Base-by-base conservation (phyloP, 2,888 invertebrate genomes). In the Auanema freiburgensis region DNA sequence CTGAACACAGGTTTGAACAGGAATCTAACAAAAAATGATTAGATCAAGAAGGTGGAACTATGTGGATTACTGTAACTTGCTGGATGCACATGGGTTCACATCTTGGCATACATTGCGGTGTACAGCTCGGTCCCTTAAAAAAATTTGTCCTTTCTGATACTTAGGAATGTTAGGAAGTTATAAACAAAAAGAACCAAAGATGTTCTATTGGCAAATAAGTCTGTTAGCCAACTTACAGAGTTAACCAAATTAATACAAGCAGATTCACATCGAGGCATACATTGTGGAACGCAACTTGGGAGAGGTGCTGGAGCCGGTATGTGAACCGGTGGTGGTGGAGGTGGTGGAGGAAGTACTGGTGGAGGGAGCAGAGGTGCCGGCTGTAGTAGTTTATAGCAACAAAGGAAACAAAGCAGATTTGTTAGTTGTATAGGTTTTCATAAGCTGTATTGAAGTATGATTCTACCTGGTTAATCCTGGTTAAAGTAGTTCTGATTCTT, bases 181-280 rank as follows among this genome's bases (percentile, higher is more conserved):
- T 24, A n/a, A n/a, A 42, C 16, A 16, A 56, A 56, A 40, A 42
- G 21, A 24, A 23, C 55, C n/a, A 18, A 40, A n/a, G 41, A n/a
- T n/a, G n/a, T n/a, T n/a, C n/a, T n/a, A n/a, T n/a, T n/a, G n/a
- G n/a, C n/a, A n/a, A 43, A 43, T 43, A 43, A 14, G 43, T 43
- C 12, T 16, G 16, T 8, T 33, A 33, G 33, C 8, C 4, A 3
- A 33, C 18, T 52, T 63, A 69, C 69, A 60, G 69, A 60, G 49
- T 59, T 66, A 6, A 69, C 69, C 5, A 69, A 23, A 49, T 66
- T 66, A 21, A 69, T 63, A 49, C 69, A 69, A 33, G 69, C 65
- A 1, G 60, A 52, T 49, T 69, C 69, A 46, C 69, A 69, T 46
- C 54, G 56, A 51, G 69, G 69, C 69, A 69, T 69, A 56, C 69